phyloP scores from a whole-genome alignment of 35 echinoderm and acorn worm species.

The Ophiothrix spiculata region DNA sequence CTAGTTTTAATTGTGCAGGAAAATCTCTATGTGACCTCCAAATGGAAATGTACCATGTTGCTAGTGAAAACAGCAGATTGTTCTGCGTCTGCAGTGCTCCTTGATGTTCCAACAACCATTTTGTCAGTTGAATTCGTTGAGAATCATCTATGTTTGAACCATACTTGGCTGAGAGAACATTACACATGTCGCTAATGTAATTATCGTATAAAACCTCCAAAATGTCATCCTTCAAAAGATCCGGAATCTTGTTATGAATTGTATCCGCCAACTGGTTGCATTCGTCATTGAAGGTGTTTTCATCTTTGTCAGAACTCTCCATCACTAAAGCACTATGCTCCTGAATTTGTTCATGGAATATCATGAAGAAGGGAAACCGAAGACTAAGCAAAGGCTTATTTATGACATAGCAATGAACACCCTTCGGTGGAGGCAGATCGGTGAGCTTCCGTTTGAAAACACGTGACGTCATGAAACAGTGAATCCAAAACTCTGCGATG shows the following conservation, averaged over 20 bases:
- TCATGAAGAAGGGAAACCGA: slow-evolving; percentile 20
- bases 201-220: background rate
- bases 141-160: background rate
- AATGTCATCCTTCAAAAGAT: slow-evolving; percentile 15
- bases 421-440: background rate
- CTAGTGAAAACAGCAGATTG: too few species aligned
- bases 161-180: slow-evolving; percentile 11
- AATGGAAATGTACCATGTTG: too few species aligned
- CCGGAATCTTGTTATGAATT: background rate
- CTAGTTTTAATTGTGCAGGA: too few species aligned
- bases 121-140: background rate
- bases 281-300: background rate
- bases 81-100: too few species aligned
- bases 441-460: background rate
- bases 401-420: slow-evolving; percentile 11
- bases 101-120: slow-evolving; percentile 28
- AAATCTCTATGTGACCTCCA: too few species aligned
- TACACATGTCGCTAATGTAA: slow-evolving; percentile 25
- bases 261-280: background rate
- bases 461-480: background rate
- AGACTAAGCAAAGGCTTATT: background rate
- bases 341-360: slow-evolving; percentile 17
- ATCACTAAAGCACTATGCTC: background rate
- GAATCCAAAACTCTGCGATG: background rate
- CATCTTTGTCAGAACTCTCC: background rate